Base-by-base conservation (phyloP, 2,888 invertebrate genomes). In the Neria commutata region DNA sequence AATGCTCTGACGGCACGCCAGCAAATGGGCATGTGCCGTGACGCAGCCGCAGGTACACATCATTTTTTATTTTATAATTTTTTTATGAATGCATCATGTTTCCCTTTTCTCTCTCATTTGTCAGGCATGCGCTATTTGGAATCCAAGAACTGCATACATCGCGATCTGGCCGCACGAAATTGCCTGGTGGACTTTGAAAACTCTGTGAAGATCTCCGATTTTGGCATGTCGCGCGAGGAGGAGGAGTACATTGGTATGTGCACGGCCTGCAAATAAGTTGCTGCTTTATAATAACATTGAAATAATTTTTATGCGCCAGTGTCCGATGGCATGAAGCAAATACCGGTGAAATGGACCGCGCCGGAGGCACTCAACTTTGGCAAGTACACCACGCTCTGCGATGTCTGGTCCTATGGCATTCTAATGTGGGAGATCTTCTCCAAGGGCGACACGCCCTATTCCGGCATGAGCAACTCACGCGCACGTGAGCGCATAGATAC, bases 341-440 rank as follows among this genome's bases (percentile, higher is more conserved):
- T 98, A 71, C 97, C 98, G 0, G 96, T 98, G 62, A 98, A 98
- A 82, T 98, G 98, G 98, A 98, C 97, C 0, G 96, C 97, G 2
- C 98, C 98, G 0, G 97, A 97, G 83, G 96, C 97, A 2, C 84
- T 97, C 11, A 95, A 96, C 83, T 96, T 93, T 79, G 96, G 96
- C 89, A 94, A 95, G 85, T 97, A 97, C 81, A 97, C 96, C 10
- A 91, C 95, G 0, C 83, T 96, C 6, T 96, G 96, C 81, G 97
- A 98, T 83, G 95, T 98, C 47, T 98, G 97, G 97, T 96, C 95
- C 73, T 98, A 93, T 79, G 97, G 96, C 3, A 92, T 98, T 67
- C 83, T 98, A 58, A 92, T 94, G 86, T 98, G 96, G 96, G 97
- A 98, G 83, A 93, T 98, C 76, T 97, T 96, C 83, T 92, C 96